phyloP scores from a whole-genome alignment of 2,888 invertebrate genomes.

The Cryptops parisi region DNA sequence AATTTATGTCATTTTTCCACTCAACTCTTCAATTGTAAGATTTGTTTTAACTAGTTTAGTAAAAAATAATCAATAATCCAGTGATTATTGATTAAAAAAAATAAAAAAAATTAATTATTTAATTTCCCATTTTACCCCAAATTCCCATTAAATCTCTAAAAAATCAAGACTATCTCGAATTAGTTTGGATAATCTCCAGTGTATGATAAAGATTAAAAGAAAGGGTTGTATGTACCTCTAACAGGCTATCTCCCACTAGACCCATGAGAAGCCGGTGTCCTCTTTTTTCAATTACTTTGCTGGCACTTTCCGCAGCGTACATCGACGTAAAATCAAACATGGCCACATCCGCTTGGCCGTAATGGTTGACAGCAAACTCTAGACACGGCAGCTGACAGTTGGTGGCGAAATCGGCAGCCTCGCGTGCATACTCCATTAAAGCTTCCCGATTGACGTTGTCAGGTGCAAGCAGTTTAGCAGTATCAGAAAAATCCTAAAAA shows the following conservation, averaged over 20 bases:
- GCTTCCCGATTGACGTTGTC: conserved; percentile 85
- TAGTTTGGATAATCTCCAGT: neutral
- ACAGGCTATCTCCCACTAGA: conserved; percentile 87
- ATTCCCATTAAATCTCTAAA: too few relatives aligned
- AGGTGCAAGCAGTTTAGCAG: conserved; percentile 64
- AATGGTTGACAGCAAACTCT: conserved; percentile 95
- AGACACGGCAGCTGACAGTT: conserved; percentile 67
- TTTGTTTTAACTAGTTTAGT: too few relatives aligned
- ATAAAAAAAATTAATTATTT: too few relatives aligned
- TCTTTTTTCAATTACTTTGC: conserved; percentile 56
- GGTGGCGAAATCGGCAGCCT: conserved; percentile 90
- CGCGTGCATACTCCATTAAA: conserved; percentile 75
- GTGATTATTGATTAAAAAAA: too few relatives aligned
- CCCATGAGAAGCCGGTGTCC: conserved; percentile 72
- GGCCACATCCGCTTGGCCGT: conserved; percentile 92
- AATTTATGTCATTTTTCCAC: too few relatives aligned
- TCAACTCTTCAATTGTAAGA: too few relatives aligned
- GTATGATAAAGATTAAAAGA: neutral
- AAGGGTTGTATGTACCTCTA: conserved; percentile 48
- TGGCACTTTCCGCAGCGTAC: conserved; percentile 93
- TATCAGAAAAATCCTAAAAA: conserved; percentile 71
- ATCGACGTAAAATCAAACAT: conserved; percentile 99
- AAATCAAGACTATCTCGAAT: too few relatives aligned
- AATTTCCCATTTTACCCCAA: too few relatives aligned
- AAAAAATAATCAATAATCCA: too few relatives aligned